A percentile compares a stretch with the other conserved stretches of the same genome.
These are phyloP conservation scores for Caradrina kadenii DNA, from an alignment of 2,888 invertebrate genomes.

Conservation along the genomic window DNA sequence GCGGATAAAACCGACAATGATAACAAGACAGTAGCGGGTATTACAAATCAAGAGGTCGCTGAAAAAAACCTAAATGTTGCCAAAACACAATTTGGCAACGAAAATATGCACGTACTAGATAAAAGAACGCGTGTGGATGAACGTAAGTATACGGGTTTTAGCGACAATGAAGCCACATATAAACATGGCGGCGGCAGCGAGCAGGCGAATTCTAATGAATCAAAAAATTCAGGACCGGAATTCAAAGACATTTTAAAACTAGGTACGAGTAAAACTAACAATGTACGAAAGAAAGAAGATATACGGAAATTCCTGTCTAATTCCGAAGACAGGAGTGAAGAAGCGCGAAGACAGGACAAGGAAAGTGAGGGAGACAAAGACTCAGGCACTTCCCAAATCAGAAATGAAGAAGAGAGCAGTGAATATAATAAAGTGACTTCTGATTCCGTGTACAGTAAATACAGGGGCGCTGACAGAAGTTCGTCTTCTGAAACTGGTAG, in stretches of 20 bases:
- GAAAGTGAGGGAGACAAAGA: neutral
- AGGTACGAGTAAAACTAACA: neutral
- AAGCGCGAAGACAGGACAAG: neutral
- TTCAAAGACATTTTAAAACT: neutral
- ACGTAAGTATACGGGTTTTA: neutral
- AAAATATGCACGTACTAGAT: neutral
- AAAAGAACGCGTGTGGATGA: neutral
- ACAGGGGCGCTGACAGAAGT: neutral
- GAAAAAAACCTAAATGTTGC: neutral
- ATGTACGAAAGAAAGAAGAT: neutral
- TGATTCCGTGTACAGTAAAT: neutral
- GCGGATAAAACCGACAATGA: neutral
- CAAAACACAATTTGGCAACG: neutral
- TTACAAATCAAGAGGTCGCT: neutral
- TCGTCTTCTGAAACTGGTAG: neutral
- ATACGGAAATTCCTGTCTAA: neutral
- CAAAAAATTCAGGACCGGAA: neutral
- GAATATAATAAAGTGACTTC: constrained; percentile 10
- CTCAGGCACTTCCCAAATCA: neutral
- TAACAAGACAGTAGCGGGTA: neutral
- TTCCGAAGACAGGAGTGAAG: neutral
- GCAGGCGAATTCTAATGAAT: neutral
- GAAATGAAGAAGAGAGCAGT: neutral
- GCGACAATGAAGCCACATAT: neutral
- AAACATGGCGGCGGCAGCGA: neutral